Base-by-base conservation (phyloP, 2,113 vertebrate genomes). In the Naja naja region DNA sequence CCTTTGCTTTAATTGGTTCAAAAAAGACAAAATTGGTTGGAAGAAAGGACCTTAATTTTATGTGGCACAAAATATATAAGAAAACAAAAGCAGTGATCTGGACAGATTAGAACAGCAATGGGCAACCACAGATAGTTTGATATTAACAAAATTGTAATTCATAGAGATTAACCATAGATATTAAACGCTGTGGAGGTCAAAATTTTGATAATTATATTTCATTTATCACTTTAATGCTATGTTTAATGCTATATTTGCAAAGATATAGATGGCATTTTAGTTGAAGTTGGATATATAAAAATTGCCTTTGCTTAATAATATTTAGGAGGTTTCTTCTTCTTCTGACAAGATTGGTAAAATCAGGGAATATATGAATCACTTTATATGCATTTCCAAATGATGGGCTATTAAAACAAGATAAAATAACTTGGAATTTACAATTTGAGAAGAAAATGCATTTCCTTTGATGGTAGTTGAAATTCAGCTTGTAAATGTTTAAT, bases 31-130 rank as follows among this genome's bases (percentile, higher is more conserved):
- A 89, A 93, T 93, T 86, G 43, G 54, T 81, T 86, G n/a, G 10
- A 56, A 55, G n/a, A 87, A 69, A 54, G 25, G 30, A 93, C 53
- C 88, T 87, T 12, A 14, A 45, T 89, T 45, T 91, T 86, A 39
- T 60, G 5, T 88, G 60, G 60, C 69, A 74, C 18, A n/a, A 95
- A 96, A 93, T 25, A 23, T 55, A 93, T n/a, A 90, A 89, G 91
- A 90, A 39, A 52, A 95, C 27, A 93, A 81, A 96, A 87, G 0
- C 2, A 25, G 10, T 92, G 30, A 93, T 39, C 34, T 91, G 9
- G 1, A 95, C 22, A 56, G 91, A 92, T 69, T 47, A 92, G 25
- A 95, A 90, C 56, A 11, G 23, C 6, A 49, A 43, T 43, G 90
- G 60, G 0, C 86, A 95, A 55, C 1, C 85, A 92, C 39, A 93